Conservation (phyloP, 1,140 invertebrate species). For the Magallana gigas region DNA sequence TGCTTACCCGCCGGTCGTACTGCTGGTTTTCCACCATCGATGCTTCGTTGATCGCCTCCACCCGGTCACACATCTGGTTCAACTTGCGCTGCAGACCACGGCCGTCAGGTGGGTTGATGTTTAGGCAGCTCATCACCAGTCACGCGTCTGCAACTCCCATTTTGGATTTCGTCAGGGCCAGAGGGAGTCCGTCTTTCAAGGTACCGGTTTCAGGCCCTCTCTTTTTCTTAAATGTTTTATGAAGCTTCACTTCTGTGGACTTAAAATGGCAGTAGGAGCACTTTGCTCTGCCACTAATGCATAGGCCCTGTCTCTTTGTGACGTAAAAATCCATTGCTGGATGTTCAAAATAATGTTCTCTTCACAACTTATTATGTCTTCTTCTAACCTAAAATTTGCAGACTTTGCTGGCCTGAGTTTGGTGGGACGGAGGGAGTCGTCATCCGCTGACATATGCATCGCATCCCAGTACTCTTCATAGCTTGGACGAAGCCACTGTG, state of each 20-base stretch:
- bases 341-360: not conserved
- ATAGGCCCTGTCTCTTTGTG: not conserved
- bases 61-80: too few relatives aligned
- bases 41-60: slow-evolving; percentile 5
- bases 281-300: not conserved
- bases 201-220: slow-evolving; percentile 1
- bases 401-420: not conserved
- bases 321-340: not conserved
- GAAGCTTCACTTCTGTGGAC: not conserved
- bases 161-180: not conserved
- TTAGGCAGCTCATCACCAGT: not conserved
- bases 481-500: not conserved
- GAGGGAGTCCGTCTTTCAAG: not conserved
- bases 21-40: slow-evolving; percentile 38
- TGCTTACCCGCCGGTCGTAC: not conserved
- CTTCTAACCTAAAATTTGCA: not conserved
- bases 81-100: not conserved
- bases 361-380: not conserved
- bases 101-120: not conserved
- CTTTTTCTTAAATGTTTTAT: not conserved
- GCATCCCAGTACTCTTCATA: not conserved
- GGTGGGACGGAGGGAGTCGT: not conserved
- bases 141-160: not conserved
- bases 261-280: not conserved
- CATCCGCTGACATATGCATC: not conserved